These are phyloP conservation scores for Saimiri boliviensis DNA, from an alignment of 2,113 vertebrate genomes.

Conservation along the genomic window DNA sequence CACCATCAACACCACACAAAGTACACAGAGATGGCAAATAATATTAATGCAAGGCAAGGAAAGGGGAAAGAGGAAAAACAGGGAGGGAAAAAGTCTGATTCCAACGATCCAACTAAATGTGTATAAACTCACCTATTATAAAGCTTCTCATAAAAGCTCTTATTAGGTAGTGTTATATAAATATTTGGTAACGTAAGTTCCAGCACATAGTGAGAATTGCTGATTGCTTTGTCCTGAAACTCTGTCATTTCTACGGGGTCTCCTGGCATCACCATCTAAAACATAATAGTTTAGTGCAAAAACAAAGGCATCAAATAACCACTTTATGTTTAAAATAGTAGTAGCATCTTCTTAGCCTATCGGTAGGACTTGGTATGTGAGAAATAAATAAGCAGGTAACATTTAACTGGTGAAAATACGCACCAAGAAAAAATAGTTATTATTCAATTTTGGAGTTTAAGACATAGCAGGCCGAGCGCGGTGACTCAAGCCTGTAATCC, in stretches of 20 bases:
- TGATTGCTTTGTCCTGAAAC: constrained; percentile 98
- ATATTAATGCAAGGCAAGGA: neutral
- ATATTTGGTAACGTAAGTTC: constrained; percentile 93
- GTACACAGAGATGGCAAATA: rapidly evolving
- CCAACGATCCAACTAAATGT: neutral
- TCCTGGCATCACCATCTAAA: constrained; percentile 98
- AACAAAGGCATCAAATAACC: neutral
- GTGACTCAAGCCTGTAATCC: no score
- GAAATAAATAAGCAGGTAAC: neutral
- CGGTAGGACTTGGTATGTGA: neutral
- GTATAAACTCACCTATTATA: constrained; percentile 91
- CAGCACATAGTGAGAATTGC: constrained; percentile 94
- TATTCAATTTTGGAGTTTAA: neutral
- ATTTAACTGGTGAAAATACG: neutral
- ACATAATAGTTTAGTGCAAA: constrained; percentile 23
- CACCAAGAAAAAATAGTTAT: neutral
- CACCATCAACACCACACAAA: neutral
- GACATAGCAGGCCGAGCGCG: no score
- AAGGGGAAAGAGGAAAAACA: neutral
- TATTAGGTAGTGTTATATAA: constrained; percentile 91
- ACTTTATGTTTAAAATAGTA: neutral
- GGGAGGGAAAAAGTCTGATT: neutral
- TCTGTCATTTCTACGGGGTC: constrained; percentile 95
- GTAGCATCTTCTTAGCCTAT: neutral
- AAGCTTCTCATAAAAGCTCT: constrained; percentile 96